Percentiles rank a stretch among this genome's conserved stretches.
These are phyloP conservation scores for Microplitis demolitor DNA, from an alignment of 1,140 invertebrate genomes.

Conservation along the genomic window DNA sequence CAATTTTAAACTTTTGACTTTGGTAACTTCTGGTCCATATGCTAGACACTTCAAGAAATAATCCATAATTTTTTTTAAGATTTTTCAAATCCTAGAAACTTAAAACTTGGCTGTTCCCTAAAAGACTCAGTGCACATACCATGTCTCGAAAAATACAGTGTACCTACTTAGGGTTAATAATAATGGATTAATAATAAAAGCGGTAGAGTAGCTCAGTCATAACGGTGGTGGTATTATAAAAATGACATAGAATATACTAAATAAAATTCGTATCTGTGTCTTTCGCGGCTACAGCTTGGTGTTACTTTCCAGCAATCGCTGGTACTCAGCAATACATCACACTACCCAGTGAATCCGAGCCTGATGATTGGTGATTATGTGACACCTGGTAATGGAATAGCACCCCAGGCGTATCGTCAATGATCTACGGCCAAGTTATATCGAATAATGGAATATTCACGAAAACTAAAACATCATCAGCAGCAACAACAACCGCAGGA, in stretches of 20 bases:
- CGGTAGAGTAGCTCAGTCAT: conserved; percentile 16
- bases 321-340: conserved; percentile 67
- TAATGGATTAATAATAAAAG: conserved; percentile 21
- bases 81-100: too few species aligned
- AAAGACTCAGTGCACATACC: too few species aligned
- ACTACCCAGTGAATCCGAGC: conserved; percentile 76
- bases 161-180: neutral
- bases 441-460: conserved; percentile 36
- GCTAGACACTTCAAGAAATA: too few species aligned
- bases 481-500: neutral
- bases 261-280: conserved; percentile 53
- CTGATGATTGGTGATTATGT: conserved; percentile 83
- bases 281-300: conserved; percentile 60
- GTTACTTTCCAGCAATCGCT: conserved; percentile 65
- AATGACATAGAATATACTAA: conserved; percentile 49
- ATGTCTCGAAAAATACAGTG: too few species aligned
- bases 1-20: too few species aligned
- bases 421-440: conserved; percentile 51
- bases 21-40: too few species aligned
- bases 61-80: too few species aligned
- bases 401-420: conserved; percentile 62
- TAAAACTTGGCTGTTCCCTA: too few species aligned
- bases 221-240: conserved; percentile 32
- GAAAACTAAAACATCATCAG: conserved; percentile 41
- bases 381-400: conserved; percentile 64